These are phyloP conservation scores for Mystacornis crossleyi DNA, from an alignment of 2,113 vertebrate species.

Conservation along the genomic window DNA sequence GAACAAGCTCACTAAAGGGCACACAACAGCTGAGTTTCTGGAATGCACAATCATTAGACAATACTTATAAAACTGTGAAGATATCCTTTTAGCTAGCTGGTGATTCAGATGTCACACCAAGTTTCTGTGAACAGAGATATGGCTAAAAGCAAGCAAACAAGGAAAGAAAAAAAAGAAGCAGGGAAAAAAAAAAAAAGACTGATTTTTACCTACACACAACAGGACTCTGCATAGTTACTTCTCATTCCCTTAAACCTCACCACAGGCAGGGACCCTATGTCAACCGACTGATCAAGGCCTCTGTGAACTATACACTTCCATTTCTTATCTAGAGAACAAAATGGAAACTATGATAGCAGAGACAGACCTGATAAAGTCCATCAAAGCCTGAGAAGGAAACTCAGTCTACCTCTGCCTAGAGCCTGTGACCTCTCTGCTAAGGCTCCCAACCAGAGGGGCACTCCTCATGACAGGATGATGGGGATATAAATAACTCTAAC, in stretches of 20 bases:
- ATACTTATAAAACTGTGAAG: not conserved
- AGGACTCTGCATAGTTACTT: not conserved
- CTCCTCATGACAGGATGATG: not conserved
- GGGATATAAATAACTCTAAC: not conserved
- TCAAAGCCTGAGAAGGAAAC: conserved; percentile 18
- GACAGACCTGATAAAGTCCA: not conserved
- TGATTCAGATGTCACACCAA: not conserved
- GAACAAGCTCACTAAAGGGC: not conserved
- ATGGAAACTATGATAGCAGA: conserved; percentile 21
- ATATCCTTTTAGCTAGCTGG: not conserved
- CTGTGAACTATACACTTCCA: not conserved
- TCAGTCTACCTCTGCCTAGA: not conserved
- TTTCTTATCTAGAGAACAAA: conserved; percentile 31
- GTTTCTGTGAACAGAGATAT: not conserved
- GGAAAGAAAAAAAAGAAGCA: not conserved
- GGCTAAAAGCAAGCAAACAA: conserved; percentile 18
- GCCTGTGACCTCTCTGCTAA: not conserved
- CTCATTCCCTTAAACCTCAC: conserved; percentile 24
- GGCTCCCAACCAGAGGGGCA: not conserved
- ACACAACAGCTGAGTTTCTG: not conserved
- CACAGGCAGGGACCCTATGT: not conserved
- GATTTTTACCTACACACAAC: not conserved
- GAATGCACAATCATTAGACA: not conserved
- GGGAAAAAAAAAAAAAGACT: not conserved
- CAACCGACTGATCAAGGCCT: not conserved